Base-by-base conservation (phyloP, 2,888 invertebrate genomes). In the Netelia fuscicornis region DNA sequence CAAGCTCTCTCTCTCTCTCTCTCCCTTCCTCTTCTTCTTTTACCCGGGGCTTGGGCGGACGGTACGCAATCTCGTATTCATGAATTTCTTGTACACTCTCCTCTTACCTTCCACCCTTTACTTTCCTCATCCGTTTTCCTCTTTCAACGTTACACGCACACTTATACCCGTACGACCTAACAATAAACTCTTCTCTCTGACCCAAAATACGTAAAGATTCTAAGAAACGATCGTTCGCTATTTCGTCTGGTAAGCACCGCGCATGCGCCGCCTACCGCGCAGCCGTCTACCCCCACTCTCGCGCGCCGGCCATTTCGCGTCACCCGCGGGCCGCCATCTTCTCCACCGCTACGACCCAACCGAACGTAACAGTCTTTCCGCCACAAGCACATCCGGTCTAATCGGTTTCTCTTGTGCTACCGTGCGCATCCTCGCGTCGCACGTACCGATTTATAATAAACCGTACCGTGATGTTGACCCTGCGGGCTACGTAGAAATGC, bases 21-120 rank as follows among this genome's bases (percentile, higher is more conserved):
- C 30, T 30, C 30, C 30, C 3, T 30, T 3, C 37, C 37, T 37
- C 37, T 6, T 37, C 60, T 76, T 58, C 58, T 62, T 85, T 89
- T 87, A 89, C 89, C 86, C 86, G 87, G 83, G 88, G 86, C 89
- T 86, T 86, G 87, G 30, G 52, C 37, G 52, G 52, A 30, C 83
- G 89, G 76, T 89, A 87, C 88, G 89, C 89, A 90, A 90, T 91
- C 91, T 90, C 89, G 90, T 90, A 90, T 90, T 91, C 91, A 91
- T 91, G 91, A 90, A 90, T 91, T 90, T 90, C 90, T 90, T 87
- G 87, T 89, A 89, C 86, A 87, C 54, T 71, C 77, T 70, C 60
- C 78, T 67, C 65, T 60, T 82, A 68, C 81, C 77, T 85, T 77
- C 74, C 75, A 78, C 71, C 77, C 80, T 85, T 80, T 79, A 77